Evolutionary conservation across 2,113 vertebrate species (phyloP).

Genomic region (Nycticryphes semicollaris): DNA sequence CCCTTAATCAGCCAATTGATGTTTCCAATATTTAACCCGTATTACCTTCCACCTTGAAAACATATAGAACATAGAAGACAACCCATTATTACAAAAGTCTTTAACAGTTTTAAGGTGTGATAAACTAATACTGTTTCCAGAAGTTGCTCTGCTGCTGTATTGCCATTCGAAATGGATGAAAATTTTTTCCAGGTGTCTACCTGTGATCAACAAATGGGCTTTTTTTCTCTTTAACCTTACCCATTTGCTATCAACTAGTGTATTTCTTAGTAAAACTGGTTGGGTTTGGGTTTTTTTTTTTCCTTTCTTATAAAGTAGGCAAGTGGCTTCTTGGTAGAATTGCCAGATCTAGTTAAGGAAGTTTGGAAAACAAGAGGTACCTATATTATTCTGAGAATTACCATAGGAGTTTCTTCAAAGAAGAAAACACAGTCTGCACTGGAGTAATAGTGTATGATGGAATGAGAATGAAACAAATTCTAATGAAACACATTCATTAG

Average conservation of each 20-base stretch:
- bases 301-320: neutral
- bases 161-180: neutral
- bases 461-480: neutral
- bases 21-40: neutral
- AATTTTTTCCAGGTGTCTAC: neutral
- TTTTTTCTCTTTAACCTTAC: neutral
- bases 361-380: neutral
- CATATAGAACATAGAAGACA: neutral
- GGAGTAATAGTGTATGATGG: neutral
- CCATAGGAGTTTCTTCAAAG: neutral
- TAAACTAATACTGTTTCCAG: neutral
- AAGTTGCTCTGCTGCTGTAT: neutral
- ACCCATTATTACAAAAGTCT: neutral
- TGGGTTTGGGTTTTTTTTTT: neutral
- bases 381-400: neutral
- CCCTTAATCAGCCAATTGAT: neutral
- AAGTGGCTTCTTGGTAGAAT: neutral
- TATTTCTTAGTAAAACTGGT: neutral
- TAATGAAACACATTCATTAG: no score
- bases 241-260: neutral
- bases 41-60: neutral
- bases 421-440: neutral
- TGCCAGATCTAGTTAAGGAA: neutral
- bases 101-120: neutral
- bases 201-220: neutral